phyloP scores from a whole-genome alignment of 2,797 vertebrate genomes.

The Pangasius larnaudii region DNA sequence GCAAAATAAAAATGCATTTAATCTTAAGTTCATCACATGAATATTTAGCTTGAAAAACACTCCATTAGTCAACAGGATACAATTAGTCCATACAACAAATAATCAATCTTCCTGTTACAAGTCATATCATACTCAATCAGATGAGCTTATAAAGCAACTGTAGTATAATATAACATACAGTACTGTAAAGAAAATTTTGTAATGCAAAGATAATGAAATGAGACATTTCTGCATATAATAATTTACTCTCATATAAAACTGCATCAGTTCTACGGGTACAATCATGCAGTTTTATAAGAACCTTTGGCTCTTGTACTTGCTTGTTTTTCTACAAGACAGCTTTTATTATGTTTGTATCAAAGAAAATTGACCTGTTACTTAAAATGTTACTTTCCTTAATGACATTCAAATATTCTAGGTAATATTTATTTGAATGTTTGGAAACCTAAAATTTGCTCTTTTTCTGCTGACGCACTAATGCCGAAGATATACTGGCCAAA shows the following conservation, averaged over 20 bases:
- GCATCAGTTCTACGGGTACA: too few species aligned
- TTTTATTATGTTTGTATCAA: background rate
- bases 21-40: background rate
- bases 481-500: background rate
- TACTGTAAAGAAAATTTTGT: background rate
- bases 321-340: background rate
- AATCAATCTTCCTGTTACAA: background rate
- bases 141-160: constrained; percentile 4
- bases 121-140: background rate
- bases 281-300: background rate
- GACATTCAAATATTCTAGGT: background rate
- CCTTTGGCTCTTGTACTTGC: background rate
- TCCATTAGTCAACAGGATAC: background rate
- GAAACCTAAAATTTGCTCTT: background rate
- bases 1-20: background rate
- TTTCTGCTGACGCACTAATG: background rate
- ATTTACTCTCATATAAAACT: background rate
- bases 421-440: background rate
- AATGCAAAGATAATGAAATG: background rate
- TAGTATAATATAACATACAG: background rate
- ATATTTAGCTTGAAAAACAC: background rate
- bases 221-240: background rate
- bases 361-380: background rate
- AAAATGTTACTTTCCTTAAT: background rate
- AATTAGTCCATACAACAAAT: background rate